Base-by-base conservation (phyloP, 2,888 invertebrate species). In the Acanthopleura granulata region DNA sequence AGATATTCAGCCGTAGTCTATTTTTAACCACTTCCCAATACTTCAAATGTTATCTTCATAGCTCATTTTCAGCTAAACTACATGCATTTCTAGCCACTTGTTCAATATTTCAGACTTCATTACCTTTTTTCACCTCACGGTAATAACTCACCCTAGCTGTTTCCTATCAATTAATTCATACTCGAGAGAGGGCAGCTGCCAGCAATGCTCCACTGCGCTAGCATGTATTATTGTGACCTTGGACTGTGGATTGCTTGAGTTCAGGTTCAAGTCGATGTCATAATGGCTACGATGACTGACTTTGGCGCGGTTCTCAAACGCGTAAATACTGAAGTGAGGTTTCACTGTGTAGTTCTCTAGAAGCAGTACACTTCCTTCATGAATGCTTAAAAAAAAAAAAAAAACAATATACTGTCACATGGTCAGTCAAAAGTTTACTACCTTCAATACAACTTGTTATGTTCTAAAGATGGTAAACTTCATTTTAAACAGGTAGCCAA, bases 251-350 rank as follows among this genome's bases (percentile, higher is more conserved):
- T 84, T 78, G 40, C 82, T 81, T 40, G 79, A 76, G 74, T 85
- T 83, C 12, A 84, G 25, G 75, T 82, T 83, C 25, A 85, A 75
- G 72, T 84, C 85, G n/a, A 83, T 81, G 27, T 79, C 79, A 74
- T 51, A 79, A 25, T 81, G 18, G 27, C 77, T 76, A 11, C 76
- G 70, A 49, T 78, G 75, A 11, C 62, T 66, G 9, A 77, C 74
- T 6, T 72, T 74, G 9, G 77, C 74, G 50, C 72, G 76, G 30
- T 78, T 72, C 0, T 77, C 74, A 74, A 75, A 69, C 0, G 69
- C n/a, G 16, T 77, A 76, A 30, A 80, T 82, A 70, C 80, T 80
- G 66, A 66, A 66, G 29, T 66, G 66, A n/a, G 79, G 80, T 77
- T 84, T 85, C n/a, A 82, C 78, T 27, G 76, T 81, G 77, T 83